Evolutionary conservation across 2,797 vertebrate genomes (phyloP).

Genomic region (Agapornis canus): DNA sequence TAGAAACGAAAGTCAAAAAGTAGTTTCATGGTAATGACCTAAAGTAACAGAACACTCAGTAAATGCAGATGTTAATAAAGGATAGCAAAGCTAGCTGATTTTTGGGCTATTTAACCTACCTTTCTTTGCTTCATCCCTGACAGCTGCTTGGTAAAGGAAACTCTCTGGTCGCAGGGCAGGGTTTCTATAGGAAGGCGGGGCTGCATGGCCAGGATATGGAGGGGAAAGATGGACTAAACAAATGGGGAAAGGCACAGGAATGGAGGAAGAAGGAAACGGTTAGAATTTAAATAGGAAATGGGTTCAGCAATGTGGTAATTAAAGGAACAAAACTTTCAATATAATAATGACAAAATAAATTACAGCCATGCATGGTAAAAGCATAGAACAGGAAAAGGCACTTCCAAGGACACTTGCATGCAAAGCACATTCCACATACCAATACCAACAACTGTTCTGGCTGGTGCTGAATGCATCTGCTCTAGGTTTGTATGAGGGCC

Average conservation of each 20-base stretch:
- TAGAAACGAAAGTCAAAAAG: background rate
- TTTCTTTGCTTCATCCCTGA: constrained; percentile 88
- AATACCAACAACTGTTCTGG: constrained; percentile 42
- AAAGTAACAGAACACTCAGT: background rate
- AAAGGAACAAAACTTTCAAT: constrained; percentile 49
- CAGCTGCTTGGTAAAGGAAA: constrained; percentile 88
- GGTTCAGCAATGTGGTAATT: constrained; percentile 54
- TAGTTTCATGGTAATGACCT: background rate
- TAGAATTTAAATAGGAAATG: constrained; percentile 53
- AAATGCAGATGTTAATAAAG: background rate
- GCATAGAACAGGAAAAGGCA: constrained; percentile 20
- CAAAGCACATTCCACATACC: constrained; percentile 53
- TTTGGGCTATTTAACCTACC: constrained; percentile 74
- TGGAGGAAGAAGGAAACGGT: constrained; percentile 55
- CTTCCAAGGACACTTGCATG: constrained; percentile 28
- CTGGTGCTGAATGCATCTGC: background rate
- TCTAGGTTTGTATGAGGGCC: background rate
- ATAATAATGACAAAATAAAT: constrained; percentile 59
- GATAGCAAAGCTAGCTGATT: background rate
- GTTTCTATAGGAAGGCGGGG: constrained; percentile 78
- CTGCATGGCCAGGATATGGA: constrained; percentile 80
- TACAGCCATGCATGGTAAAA: constrained; percentile 57
- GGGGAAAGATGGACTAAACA: constrained; percentile 81
- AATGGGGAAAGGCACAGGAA: constrained; percentile 57
- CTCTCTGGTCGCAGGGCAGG: constrained; percentile 86